Percentiles rank a stretch among this genome's conserved stretches.
These are phyloP conservation scores for Austrofundulus limnaeus DNA, from an alignment of 2,113 vertebrate species.

Conservation along the genomic window DNA sequence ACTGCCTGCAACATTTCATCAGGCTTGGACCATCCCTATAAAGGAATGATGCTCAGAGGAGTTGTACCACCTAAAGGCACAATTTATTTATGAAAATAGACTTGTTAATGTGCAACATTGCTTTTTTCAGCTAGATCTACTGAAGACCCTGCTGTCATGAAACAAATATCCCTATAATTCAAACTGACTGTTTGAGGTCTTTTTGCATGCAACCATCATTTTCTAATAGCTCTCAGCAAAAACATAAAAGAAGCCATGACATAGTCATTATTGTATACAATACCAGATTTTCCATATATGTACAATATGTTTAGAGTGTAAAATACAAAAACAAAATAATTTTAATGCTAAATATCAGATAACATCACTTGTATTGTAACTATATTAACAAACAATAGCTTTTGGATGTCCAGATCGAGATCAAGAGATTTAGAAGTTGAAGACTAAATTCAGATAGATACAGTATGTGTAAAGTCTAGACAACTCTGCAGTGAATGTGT, in stretches of 20 bases:
- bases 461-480: neutral
- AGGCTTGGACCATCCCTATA: conserved; percentile 43
- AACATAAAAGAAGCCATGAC: neutral
- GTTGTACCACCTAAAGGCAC: conserved; percentile 34
- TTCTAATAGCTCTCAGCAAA: conserved; percentile 5
- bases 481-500: no score
- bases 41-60: conserved; percentile 42
- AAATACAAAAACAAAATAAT: neutral
- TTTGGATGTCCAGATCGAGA: neutral
- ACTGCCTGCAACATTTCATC: conserved; percentile 50
- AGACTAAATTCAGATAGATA: neutral
- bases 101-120: conserved; percentile 1
- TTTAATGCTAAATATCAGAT: neutral
- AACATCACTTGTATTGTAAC: no score
- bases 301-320: neutral
- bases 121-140: conserved; percentile 12
- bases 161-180: conserved; percentile 18
- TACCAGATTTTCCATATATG: neutral
- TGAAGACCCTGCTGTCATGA: neutral
- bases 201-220: conserved; percentile 1
- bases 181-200: conserved; percentile 2
- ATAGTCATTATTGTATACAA: neutral
- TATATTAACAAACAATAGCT: neutral
- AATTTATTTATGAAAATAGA: conserved; percentile 40
- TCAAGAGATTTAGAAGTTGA: neutral